Evolutionary conservation across 1,140 invertebrate genomes (phyloP), one percentile per base, ranked within the genome.

Genomic region (Prorops nasuta): DNA sequence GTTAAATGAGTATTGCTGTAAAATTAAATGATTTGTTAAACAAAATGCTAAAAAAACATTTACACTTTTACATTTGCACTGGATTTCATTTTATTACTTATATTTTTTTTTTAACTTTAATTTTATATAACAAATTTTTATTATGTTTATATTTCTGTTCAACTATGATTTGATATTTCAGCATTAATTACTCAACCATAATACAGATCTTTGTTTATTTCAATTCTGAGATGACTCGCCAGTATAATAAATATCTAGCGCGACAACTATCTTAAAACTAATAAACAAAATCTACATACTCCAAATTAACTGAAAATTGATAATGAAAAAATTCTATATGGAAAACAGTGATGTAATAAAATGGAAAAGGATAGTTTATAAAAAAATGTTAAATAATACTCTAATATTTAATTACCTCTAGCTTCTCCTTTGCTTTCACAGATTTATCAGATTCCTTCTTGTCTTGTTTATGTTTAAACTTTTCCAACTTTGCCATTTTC

Each of bases 381-480:
- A 28, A 16, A 43, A 17, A 43, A 43, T 43, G 41, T n/a, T 6
- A 28, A 3, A 15, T 18, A 1, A 20, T 32, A 2, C 3, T 2
- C 15, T 42, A 28, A 42, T 40, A 2, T 31, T 51, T 45, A 34
- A 56, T 67, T 73, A 88, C 87, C 78, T 89, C 86, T 19, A 79
- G 58, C 59, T 86, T 86, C 58, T 86, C 84, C 71, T 87, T 86
- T 3, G 64, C 45, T 57, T 77, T 68, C 48, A 53, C 56, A 2
- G 35, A 3, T 10, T 62, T 57, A 1, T 79, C 76, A 55, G 60
- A 67, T 66, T 79, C 75, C 67, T 91, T 89, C 66, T 94, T 94
- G 36, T 92, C 88, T 66, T 93, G 81, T 69, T 96, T 96, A 44
- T 91, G 89, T 69, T 93, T 89, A 35, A 96, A 87, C 76, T 96